These are phyloP conservation scores for Tachycineta bicolor DNA, from an alignment of 2,113 vertebrate species.

Conservation along the genomic window DNA sequence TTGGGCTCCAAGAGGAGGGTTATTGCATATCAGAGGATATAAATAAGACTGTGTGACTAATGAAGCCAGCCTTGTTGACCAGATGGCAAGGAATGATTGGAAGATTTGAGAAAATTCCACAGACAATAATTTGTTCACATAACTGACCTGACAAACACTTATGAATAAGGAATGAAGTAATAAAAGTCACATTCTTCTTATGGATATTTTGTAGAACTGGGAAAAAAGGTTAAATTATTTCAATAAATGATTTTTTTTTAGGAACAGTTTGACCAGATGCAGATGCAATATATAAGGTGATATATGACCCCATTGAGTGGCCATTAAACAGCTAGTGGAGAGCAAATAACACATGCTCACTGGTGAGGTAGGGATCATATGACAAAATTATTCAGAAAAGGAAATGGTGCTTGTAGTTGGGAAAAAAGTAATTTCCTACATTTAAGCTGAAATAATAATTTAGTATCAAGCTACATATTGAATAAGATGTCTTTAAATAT, in stretches of 20 bases:
- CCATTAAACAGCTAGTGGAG: background rate
- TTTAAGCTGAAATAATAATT: background rate
- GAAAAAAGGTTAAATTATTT: background rate
- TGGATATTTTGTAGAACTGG: background rate
- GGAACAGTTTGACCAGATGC: background rate
- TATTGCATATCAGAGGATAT: background rate
- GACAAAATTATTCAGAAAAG: background rate
- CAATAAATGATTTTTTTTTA: background rate
- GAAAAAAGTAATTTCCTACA: background rate
- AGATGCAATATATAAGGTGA: background rate
- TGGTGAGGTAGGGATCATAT: background rate
- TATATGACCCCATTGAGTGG: background rate
- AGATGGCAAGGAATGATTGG: conserved; percentile 41
- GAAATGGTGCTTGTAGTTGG: background rate
- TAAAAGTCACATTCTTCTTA: conserved; percentile 38
- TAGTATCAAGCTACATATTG: background rate
- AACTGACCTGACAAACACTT: conserved; percentile 49
- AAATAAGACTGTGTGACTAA: conserved; percentile 26
- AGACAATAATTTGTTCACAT: conserved; percentile 28
- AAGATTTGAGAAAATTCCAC: conserved; percentile 26
- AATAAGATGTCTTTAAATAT: background rate
- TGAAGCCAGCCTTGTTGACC: background rate
- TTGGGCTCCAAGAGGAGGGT: background rate
- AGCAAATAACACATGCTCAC: background rate
- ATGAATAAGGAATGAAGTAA: conserved; percentile 50